Base-by-base conservation (phyloP, 2,797 vertebrate species). In the Neomorphus geoffroyi region DNA sequence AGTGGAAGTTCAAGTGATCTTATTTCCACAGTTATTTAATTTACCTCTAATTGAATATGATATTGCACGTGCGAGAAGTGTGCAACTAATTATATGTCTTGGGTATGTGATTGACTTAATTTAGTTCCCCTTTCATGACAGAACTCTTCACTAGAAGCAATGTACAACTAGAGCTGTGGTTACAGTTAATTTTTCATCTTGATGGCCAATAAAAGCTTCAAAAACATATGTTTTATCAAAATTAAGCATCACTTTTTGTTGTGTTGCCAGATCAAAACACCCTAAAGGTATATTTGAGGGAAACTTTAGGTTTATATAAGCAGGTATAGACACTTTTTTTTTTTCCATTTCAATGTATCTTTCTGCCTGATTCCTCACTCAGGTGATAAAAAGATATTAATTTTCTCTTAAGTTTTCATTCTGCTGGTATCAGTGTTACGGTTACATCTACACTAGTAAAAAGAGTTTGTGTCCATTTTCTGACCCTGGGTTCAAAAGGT, bases 1-100 rank as follows among this genome's bases (percentile, higher is more conserved):
- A 66, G 21, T 23, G 32, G 43, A 77, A 91, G n/a, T 69, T 72
- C 64, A 62, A 72, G 54, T 22, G 32, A 70, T 32, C 39, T 82
- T 93, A 92, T 91, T 89, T 82, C 48, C 60, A 73, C 56, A 73
- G 48, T 65, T 69, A 90, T 81, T 93, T 91, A 89, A 58, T 83
- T 93, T 79, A 43, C 41, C 30, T 86, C 24, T 78, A 88, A 88
- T 78, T 90, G 24, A 92, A 83, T 86, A 72, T 2, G 0, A 77
- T 74, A 54, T 41, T 89, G 48, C n/a, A 43, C 28, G 28, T 62
- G 54, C 0, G 0, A 80, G 46, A 80, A 57, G 22, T 80, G 58
- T 90, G 75, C 71, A 82, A 11, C 57, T 92, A 77, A 73, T 89
- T 93, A 53, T 77, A 80, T 80, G 91, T 90, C 50, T 74, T 87